Evolutionary conservation across 2,797 vertebrate species (phyloP).

Genomic region (Cossypha caffra): DNA sequence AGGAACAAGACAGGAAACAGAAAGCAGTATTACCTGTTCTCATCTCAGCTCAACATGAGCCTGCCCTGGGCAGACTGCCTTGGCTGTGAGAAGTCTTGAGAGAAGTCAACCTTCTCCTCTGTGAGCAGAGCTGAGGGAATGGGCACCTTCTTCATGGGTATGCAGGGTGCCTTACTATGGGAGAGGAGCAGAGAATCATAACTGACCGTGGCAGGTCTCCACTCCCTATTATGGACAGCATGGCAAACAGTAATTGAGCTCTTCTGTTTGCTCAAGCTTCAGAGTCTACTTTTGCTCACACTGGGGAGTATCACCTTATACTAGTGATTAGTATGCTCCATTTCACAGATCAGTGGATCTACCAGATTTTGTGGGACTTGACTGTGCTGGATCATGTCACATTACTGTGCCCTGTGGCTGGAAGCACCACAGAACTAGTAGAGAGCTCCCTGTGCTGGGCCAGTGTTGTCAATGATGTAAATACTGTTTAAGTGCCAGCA

Average conservation of each 20-base stretch:
- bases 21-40: background rate
- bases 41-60: fast-evolving
- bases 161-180: background rate
- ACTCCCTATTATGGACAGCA: background rate
- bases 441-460: background rate
- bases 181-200: background rate
- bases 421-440: background rate
- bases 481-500: background rate
- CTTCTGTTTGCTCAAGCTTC: background rate
- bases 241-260: background rate
- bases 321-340: background rate
- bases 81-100: background rate
- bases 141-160: background rate
- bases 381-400: background rate
- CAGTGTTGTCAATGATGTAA: background rate
- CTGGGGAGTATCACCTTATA: background rate
- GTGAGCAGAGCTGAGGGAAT: background rate
- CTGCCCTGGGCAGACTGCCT: background rate
- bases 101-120: background rate
- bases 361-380: background rate
- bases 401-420: background rate
- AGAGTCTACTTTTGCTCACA: background rate
- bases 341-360: background rate
- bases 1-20: background rate
- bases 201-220: background rate